Conservation (phyloP, 2,888 invertebrate genomes). For the Hanleya hanleyi region DNA sequence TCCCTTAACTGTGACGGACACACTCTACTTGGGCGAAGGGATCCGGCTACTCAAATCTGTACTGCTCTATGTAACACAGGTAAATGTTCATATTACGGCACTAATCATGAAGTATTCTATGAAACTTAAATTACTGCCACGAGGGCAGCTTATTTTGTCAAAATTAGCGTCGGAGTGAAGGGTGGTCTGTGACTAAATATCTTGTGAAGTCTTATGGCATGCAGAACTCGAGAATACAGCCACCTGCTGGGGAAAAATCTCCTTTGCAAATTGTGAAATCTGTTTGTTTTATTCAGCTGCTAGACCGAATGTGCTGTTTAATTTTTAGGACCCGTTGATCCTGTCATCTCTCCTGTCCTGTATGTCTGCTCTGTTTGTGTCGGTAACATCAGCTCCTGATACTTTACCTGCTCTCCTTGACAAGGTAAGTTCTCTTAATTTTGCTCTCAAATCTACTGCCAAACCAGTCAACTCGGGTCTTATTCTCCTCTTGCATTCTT, state of each 20-base stretch:
- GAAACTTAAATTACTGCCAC: too few relatives aligned
- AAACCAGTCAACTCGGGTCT: not conserved
- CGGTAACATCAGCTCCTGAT: conserved; percentile 88
- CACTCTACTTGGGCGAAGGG: conserved; percentile 83
- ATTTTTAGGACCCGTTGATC: conserved; percentile 81
- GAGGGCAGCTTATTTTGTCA: too few relatives aligned
- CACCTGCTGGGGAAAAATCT: too few relatives aligned
- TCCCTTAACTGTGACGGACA: conserved; percentile 76
- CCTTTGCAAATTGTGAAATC: too few relatives aligned
- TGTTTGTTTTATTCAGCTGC: not conserved
- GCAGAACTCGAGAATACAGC: too few relatives aligned
- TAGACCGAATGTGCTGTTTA: too few relatives aligned
- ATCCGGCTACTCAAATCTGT: conserved; percentile 86
- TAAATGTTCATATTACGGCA: conserved; percentile 31
- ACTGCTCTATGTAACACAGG: conserved; percentile 82
- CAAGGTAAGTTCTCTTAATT: conserved; percentile 76
- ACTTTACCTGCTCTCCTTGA: conserved; percentile 87
- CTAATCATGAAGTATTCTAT: too few relatives aligned
- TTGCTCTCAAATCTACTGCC: not conserved
- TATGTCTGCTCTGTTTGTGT: conserved; percentile 92
- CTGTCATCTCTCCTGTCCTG: conserved; percentile 90
- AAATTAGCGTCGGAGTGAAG: too few relatives aligned
- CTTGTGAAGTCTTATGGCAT: too few relatives aligned
- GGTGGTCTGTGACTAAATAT: too few relatives aligned
- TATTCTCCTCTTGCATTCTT: too few relatives aligned